phyloP scores from a whole-genome alignment of 2,888 invertebrate genomes.

The Alentia gelatinosa region DNA sequence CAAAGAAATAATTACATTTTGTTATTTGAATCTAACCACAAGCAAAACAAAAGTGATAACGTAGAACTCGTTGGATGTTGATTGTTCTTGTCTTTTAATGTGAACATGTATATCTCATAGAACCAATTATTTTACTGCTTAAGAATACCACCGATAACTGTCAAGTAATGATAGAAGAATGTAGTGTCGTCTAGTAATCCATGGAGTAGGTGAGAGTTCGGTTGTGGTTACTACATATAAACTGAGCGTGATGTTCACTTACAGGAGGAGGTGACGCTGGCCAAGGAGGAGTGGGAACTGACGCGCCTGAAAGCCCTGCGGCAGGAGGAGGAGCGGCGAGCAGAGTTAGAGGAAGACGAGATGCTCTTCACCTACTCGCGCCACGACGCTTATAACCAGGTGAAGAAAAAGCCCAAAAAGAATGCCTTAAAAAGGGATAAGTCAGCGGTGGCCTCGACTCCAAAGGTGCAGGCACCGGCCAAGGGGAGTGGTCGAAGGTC shows the following conservation, averaged over 20 bases:
- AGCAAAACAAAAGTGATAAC: too few species aligned
- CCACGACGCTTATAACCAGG: conserved; percentile 91
- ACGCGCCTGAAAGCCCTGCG: conserved; percentile 84
- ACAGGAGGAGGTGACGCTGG: conserved; percentile 85
- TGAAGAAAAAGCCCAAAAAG: conserved; percentile 83
- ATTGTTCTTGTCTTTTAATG: too few species aligned
- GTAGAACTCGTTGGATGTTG: too few species aligned
- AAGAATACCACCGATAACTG: too few species aligned
- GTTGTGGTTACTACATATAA: too few species aligned
- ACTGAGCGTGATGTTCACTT: not conserved
- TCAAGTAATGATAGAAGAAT: too few species aligned
- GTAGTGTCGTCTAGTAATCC: too few species aligned
- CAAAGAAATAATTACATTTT: too few species aligned
- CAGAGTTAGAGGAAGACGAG: conserved; percentile 82
- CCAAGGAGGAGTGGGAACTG: conserved; percentile 89
- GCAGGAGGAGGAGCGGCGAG: conserved; percentile 82
- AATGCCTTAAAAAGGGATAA: conserved; percentile 7
- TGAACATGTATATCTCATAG: too few species aligned
- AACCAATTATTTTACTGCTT: too few species aligned
- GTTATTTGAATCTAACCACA: too few species aligned
- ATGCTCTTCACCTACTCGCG: conserved; percentile 88
- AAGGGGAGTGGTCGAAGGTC: not conserved
- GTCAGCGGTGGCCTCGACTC: not conserved
- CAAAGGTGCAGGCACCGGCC: not conserved
- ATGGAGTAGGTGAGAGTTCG: too few species aligned